A percentile compares a stretch with the other conserved stretches of the same genome.
Evolutionary conservation across 1,140 invertebrate species (phyloP).

Genomic region (Bombus vancouverensis): DNA sequence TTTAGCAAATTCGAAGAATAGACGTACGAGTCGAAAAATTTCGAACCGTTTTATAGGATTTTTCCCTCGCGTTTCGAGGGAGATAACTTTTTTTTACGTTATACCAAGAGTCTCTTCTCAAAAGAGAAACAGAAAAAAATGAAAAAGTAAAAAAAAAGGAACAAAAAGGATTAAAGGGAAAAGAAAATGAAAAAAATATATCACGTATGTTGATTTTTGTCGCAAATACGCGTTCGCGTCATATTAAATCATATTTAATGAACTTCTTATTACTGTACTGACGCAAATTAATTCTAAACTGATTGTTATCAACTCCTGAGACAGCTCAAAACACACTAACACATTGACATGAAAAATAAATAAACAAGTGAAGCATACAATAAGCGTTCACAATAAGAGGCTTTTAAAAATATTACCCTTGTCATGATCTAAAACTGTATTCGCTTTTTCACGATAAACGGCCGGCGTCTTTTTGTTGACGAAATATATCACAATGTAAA

Average conservation of each 20-base stretch:
- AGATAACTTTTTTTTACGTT: constrained; percentile 18
- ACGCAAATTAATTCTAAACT: constrained; percentile 1
- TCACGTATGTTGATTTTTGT: not conserved
- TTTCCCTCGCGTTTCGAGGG: constrained; percentile 8
- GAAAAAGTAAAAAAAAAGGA: not conserved
- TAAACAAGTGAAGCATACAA: not conserved
- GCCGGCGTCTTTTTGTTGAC: constrained; percentile 19
- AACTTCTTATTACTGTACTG: constrained; percentile 8
- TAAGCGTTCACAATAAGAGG: not conserved
- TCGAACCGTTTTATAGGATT: constrained; percentile 11
- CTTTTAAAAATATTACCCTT: not conserved
- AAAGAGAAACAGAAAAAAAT: not conserved
- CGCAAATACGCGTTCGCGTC: not conserved
- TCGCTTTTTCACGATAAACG: constrained; percentile 8
- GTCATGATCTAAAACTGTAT: not conserved
- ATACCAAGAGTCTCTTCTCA: not conserved
- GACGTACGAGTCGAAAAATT: not conserved
- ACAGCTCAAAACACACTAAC: not conserved
- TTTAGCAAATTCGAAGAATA: constrained; percentile 11
- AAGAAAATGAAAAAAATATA: not conserved
- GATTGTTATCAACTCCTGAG: not conserved
- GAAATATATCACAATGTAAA: constrained; percentile 5
- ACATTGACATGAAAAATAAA: not conserved
- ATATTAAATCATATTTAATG: constrained; percentile 10
- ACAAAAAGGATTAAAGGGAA: not conserved